Conservation (phyloP, 2,797 vertebrate genomes). For the Rhabdomys pumilio region DNA sequence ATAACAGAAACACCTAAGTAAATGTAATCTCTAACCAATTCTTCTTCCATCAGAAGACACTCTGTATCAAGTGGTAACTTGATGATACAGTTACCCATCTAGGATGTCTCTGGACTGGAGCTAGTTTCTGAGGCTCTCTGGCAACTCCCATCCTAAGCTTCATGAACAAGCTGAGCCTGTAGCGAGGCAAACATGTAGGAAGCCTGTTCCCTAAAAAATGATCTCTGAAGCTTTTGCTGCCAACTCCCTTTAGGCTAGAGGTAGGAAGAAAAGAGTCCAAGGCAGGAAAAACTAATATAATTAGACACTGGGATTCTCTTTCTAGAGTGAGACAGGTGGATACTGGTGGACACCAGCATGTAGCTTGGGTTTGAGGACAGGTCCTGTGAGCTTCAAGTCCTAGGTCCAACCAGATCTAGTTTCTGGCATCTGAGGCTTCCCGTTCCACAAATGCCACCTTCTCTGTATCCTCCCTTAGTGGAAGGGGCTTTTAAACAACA, state of each 20-base stretch:
- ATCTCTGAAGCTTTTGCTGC: neutral
- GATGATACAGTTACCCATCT: neutral
- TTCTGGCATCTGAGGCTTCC: neutral
- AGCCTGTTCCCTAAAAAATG: neutral
- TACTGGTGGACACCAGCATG: too few relatives aligned
- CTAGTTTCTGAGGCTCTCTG: neutral
- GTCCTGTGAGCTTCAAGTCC: neutral
- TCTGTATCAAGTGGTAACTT: neutral
- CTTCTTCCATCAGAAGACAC: neutral
- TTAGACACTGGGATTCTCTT: neutral
- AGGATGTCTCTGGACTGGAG: neutral
- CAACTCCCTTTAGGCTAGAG: neutral
- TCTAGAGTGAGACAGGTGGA: neutral
- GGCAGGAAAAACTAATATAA: neutral
- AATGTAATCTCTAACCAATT: neutral
- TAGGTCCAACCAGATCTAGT: neutral
- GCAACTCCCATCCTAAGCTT: neutral
- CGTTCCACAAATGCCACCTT: neutral
- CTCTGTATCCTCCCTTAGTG: neutral
- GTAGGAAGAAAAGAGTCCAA: neutral
- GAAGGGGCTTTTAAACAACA: neutral
- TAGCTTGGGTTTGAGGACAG: neutral
- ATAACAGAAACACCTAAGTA: neutral
- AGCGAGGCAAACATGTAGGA: fast-evolving
- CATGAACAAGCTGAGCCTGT: neutral